Conservation (phyloP, 2,113 vertebrate species). For the Siniperca knerii region DNA sequence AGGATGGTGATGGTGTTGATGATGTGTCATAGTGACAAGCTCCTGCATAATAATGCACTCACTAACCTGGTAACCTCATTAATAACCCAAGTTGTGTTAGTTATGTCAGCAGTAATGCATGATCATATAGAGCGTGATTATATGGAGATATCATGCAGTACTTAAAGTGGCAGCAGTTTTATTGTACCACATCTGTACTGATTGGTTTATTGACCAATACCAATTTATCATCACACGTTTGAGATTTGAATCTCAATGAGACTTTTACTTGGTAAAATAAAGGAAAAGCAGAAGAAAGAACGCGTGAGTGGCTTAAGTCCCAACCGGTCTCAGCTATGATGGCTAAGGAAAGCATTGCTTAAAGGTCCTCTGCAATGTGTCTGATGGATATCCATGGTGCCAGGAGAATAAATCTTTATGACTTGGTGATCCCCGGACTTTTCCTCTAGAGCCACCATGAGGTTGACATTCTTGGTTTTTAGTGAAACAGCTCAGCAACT, state of each 20-base stretch:
- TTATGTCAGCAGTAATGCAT: slow-evolving; percentile 19
- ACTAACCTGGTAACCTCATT: slow-evolving; percentile 71
- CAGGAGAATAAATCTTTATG: background rate
- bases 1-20: slow-evolving; percentile 45
- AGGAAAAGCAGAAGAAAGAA: background rate
- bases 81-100: background rate
- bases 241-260: background rate
- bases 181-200: background rate
- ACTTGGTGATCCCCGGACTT: background rate
- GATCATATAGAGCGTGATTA: slow-evolving; percentile 27
- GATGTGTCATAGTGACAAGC: slow-evolving; percentile 51
- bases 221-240: background rate
- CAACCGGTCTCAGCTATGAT: background rate
- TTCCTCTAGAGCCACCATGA: background rate
- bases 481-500: background rate
- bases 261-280: background rate
- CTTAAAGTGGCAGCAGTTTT: slow-evolving; percentile 6
- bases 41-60: slow-evolving; percentile 31
- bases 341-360: background rate
- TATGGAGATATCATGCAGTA: background rate
- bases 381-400: background rate
- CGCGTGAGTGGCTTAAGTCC: background rate
- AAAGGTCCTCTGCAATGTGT: background rate
- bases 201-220: background rate
- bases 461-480: background rate